Evolutionary conservation across 2,888 invertebrate genomes (phyloP), one percentile per base, ranked within the genome.

Genomic region (Agrochola macilenta): DNA sequence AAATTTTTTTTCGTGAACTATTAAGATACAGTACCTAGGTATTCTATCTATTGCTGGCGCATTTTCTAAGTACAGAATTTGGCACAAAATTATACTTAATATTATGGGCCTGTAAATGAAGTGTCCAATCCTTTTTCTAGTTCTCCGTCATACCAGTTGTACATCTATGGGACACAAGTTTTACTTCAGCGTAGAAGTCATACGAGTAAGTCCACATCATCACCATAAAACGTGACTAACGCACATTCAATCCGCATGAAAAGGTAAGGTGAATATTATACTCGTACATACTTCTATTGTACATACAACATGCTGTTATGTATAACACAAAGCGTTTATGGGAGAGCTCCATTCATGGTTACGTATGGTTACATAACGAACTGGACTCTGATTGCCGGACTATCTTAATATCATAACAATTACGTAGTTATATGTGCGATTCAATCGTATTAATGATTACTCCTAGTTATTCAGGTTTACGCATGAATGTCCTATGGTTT

Each of bases 271-370:
- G 43, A 61, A 39, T 39, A 76, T 46, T 61, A 46, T 58, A n/a
- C n/a, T n/a, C n/a, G n/a, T n/a, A 57, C 26, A 26, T 49, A 54
- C 49, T 57, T 26, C 12, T 46, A 68, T 20, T 66, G n/a, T 81
- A 60, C 69, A 70, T 69, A 70, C 73, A 75, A 79, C 70, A 30
- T 23, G 60, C 61, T 81, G 63, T 78, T 84, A 79, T 79, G 66
- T 82, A 69, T 70, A 81, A 46, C 35, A 79, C 66, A 87, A 87
- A 83, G 74, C 73, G 65, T 72, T 80, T 86, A 78, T 84, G 76
- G 84, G 76, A 71, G 84, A 77, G 30, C 78, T 69, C 83, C 79
- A 88, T 87, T 84, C 82, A 87, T 84, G 80, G 86, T 76, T 75
- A 84, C 84, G 72, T 81, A 46, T 39, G 5, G 68, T 88, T 88